phyloP scores from a whole-genome alignment of 2,888 invertebrate species.

The Neocrepidodera transversa region DNA sequence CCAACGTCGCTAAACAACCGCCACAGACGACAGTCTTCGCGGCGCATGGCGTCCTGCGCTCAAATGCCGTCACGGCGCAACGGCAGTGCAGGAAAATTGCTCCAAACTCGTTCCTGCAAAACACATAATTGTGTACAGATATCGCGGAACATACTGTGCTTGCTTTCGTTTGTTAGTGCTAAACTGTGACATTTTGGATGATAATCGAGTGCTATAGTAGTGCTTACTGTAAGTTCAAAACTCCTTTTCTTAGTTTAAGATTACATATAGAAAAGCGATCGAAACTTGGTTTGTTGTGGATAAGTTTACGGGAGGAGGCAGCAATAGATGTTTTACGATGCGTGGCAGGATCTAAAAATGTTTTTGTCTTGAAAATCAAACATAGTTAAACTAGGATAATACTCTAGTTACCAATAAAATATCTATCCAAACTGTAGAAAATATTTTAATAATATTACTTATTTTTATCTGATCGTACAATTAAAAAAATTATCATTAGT shows the following conservation, averaged over 20 bases:
- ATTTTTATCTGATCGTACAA: too few species aligned
- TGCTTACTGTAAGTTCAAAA: constrained; percentile 23
- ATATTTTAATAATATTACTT: too few species aligned
- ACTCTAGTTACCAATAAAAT: too few species aligned
- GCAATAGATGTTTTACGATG: background rate
- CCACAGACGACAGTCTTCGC: constrained; percentile 9
- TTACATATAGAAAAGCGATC: constrained; percentile 5
- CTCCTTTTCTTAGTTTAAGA: background rate
- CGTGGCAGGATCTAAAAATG: constrained; percentile 2
- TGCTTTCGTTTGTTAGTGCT: constrained; percentile 38
- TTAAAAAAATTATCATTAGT: too few species aligned
- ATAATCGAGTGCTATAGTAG: constrained; percentile 19
- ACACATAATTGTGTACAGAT: constrained; percentile 47
- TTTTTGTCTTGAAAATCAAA: background rate
- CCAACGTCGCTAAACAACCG: constrained; percentile 6
- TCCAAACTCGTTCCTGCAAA: constrained; percentile 39
- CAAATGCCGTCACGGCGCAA: constrained; percentile 45
- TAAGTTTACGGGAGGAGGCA: background rate
- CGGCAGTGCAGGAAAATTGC: constrained; percentile 53
- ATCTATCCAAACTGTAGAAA: too few species aligned
- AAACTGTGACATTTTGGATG: constrained; percentile 16
- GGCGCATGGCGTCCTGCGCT: constrained; percentile 51
- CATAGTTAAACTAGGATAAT: too few species aligned
- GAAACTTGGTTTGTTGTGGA: constrained; percentile 13
- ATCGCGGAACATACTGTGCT: constrained; percentile 42